Evolutionary conservation across 2,113 vertebrate species (phyloP).

Genomic region (Pelodiscus sinensis): DNA sequence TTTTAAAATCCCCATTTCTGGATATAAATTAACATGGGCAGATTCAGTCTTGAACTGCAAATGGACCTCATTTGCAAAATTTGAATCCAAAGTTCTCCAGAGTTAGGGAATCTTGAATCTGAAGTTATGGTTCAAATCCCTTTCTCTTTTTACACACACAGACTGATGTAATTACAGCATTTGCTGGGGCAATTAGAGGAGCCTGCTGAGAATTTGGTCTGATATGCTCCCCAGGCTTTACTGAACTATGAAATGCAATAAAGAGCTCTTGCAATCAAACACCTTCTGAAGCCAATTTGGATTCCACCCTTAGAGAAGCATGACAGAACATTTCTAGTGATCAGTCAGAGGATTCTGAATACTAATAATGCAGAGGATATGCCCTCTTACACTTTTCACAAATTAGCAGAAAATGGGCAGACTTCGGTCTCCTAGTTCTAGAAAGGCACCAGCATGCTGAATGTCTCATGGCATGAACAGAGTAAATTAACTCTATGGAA

Average conservation of each 20-base stretch:
- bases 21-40: not conserved
- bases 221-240: not conserved
- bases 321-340: not conserved
- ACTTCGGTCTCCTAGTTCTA: conserved; percentile 33
- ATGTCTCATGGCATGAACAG: not conserved
- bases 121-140: not conserved
- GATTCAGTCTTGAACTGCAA: not conserved
- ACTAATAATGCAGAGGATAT: not conserved
- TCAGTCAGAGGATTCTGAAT: not conserved
- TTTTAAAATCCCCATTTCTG: not conserved
- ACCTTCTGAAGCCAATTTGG: not conserved
- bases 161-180: not conserved
- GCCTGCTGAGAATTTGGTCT: not conserved
- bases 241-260: not conserved
- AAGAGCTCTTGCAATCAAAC: not conserved
- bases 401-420: conserved; percentile 43
- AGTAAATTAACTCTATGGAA: conserved; percentile 43
- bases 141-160: not conserved
- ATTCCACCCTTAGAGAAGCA: not conserved
- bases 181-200: not conserved
- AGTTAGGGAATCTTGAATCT: not conserved
- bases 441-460: not conserved
- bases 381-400: not conserved
- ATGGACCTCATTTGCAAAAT: not conserved
- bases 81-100: not conserved